Evolutionary conservation across 1,140 invertebrate species (phyloP), one percentile per base, ranked within the genome.

Genomic region (Drosophila dunni): DNA sequence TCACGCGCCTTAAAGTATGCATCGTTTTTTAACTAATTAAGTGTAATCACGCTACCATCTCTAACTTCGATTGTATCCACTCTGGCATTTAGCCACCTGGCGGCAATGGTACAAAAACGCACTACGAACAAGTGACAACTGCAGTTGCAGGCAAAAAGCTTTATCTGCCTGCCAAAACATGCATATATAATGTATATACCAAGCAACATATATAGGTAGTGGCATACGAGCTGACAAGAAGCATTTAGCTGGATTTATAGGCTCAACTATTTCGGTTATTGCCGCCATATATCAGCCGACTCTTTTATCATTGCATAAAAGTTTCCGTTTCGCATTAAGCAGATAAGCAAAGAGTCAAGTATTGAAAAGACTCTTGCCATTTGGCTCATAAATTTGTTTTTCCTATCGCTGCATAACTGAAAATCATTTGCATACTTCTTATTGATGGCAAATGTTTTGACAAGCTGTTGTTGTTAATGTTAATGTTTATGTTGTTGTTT

Each of bases 371-470:
- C 60, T 69, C 75, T 75, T 76, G 73, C 56, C 42, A n/a, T 48
- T 60, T 79, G 70, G 60, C 42, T 44, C 80, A 66, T 78, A 88
- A 83, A 74, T 80, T 66, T 72, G 42, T 64, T 68, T 29, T 70
- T 78, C 34, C 56, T 33, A 66, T 29, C 42, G 48, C 64, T 7
- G 62, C 77, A 77, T 77, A 77, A 70, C 70, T 76, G 82, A 66
- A 88, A 74, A 80, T 54, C 84, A 84, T 88, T 88, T 88, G 84
- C 84, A 88, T 88, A 84, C 44, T 69, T 65, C 53, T 71, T 73
- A 62, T 75, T 78, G 82, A 83, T 80, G 80, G 77, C 84, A 83
- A 88, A 86, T 88, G 72, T 75, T 88, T 84, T 88, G 83, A 65
- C 78, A 75, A 78, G 42, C 13, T 70, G 66, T 62, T 71, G 72